Conservation (phyloP, 2,888 invertebrate species). For the Pyralis farinalis region DNA sequence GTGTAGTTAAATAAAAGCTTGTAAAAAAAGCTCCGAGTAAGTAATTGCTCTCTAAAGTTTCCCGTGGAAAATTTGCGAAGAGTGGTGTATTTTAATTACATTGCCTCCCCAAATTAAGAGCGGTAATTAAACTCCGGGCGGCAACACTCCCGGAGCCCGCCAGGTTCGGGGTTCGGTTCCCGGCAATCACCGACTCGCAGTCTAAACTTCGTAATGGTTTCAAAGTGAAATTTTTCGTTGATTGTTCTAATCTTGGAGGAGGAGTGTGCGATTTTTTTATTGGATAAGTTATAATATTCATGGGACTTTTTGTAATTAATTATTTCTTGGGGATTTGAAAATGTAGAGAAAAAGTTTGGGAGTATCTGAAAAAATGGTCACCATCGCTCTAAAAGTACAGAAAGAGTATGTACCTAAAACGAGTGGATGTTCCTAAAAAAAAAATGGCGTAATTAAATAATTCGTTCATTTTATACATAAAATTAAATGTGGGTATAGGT, state of each 20-base stretch:
- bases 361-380: too few species aligned
- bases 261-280: slow-evolving; percentile 3
- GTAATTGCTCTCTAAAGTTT: background rate
- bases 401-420: too few species aligned
- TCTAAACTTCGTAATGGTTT: slow-evolving; percentile 36
- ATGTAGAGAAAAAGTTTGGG: too few species aligned
- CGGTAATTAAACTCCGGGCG: slow-evolving; percentile 17
- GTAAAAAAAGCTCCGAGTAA: background rate
- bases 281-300: slow-evolving; percentile 1
- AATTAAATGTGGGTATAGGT: too few species aligned
- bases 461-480: too few species aligned
- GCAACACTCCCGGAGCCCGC: slow-evolving; percentile 15
- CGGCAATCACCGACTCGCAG: slow-evolving; percentile 24
- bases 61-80: slow-evolving; percentile 34
- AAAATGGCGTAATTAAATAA: too few species aligned
- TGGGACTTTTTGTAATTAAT: too few species aligned
- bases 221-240: slow-evolving; percentile 16
- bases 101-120: slow-evolving; percentile 33
- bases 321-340: too few species aligned
- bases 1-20: too few species aligned
- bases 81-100: slow-evolving; percentile 35
- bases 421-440: too few species aligned
- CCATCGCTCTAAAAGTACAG: too few species aligned
- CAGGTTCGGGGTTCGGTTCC: slow-evolving; percentile 26
- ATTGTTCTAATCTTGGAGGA: background rate